Evolutionary conservation across 2,797 vertebrate species (phyloP), one percentile per base, ranked within the genome.

Genomic region (Coracias cyanogaster): DNA sequence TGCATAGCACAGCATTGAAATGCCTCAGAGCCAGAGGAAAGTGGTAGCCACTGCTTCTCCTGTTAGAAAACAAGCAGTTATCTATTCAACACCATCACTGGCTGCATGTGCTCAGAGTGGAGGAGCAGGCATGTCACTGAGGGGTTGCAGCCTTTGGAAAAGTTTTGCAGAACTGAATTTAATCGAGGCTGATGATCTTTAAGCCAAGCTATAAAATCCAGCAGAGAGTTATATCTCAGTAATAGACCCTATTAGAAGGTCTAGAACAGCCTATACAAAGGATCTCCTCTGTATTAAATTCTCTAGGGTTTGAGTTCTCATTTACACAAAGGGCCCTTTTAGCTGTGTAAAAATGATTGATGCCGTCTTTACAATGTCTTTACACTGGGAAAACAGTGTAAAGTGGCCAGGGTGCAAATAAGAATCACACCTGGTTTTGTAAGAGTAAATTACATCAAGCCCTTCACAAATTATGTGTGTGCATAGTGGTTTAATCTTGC

Each of bases 1-100:
- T 97, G 97, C 97, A 97, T 95, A 98, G 95, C 81, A 84, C 58
- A 73, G 89, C 94, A 96, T 74, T 89, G 83, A 84, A 95, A 90
- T n/a, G 94, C 92, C 94, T 94, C 94, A n/a, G 71, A 96, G 86
- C 67, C 89, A 60, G 81, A 92, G 85, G 90, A 92, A 48, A 93
- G 82, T 1, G 52, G 62, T 31, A 11, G 80, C 55, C 78, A 60
- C 86, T 55, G 51, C 66, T 90, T 77, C 87, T 89, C 43, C 72
- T 92, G 74, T 74, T 54, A 6, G 54, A 43, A 76, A 25, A 4
- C 26, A 3, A 64, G 85, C 91, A 49, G 83, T 74, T 93, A 62
- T 86, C 93, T 93, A 43, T 58, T 87, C 74, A 43, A 49, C 85
- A 51, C 25, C 64, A 62, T 31, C 26, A 0, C 84, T 82, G 64